Conservation (phyloP, 2,797 vertebrate species). For the Sciurus vulgaris region DNA sequence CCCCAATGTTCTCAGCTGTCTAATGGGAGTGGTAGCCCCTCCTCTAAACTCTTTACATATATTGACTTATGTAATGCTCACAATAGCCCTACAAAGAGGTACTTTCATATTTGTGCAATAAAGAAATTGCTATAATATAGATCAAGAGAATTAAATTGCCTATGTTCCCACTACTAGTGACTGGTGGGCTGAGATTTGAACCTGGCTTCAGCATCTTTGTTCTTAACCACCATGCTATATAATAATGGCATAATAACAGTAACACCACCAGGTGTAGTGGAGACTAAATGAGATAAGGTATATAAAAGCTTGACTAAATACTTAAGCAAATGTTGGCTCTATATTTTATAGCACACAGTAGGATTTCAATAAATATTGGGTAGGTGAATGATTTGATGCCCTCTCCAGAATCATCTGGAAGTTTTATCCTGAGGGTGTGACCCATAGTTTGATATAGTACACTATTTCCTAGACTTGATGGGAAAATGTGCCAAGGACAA, state of each 20-base stretch:
- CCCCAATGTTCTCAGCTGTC: background rate
- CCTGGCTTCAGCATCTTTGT: background rate
- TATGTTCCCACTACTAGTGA: background rate
- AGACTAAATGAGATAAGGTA: background rate
- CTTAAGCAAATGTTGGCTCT: background rate
- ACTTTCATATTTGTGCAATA: background rate
- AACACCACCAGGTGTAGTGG: background rate
- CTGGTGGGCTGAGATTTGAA: background rate
- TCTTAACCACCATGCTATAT: background rate
- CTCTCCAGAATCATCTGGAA: background rate
- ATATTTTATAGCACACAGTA: background rate
- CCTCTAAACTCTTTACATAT: background rate
- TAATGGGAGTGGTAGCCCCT: background rate
- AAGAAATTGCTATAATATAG: too few relatives aligned
- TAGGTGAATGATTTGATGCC: background rate
- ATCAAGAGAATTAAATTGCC: background rate
- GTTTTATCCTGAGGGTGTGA: background rate
- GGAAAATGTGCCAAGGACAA: background rate
- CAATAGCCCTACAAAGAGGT: background rate
- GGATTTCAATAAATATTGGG: background rate
- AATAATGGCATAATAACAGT: background rate
- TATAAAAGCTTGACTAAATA: slow-evolving; percentile 7
- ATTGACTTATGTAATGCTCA: slow-evolving; percentile 1
- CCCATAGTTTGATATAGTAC: background rate
- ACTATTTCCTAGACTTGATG: background rate